A percentile compares a stretch with the other conserved stretches of the same genome.
Evolutionary conservation across 2,113 vertebrate species (phyloP).

Genomic region (Meriones unguiculatus): DNA sequence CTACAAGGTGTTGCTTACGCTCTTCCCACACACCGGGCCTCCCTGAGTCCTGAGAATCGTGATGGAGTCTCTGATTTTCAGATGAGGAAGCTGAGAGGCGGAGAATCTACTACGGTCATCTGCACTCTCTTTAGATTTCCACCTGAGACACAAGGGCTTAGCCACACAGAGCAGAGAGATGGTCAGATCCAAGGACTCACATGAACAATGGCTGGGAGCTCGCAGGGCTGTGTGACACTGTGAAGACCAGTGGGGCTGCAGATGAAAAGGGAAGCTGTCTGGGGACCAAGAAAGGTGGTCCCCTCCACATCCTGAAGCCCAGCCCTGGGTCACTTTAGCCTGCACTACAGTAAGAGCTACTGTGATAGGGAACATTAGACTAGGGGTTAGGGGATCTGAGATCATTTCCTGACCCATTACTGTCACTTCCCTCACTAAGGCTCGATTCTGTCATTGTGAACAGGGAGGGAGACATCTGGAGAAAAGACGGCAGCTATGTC

Average conservation of each 20-base stretch:
- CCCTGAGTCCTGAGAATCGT: background rate
- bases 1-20: background rate
- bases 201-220: background rate
- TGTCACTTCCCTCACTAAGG: background rate
- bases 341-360: background rate
- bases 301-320: background rate
- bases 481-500: background rate
- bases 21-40: background rate
- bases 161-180: background rate
- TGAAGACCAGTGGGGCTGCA: background rate
- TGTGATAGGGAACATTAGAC: background rate
- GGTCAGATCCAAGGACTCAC: too few relatives aligned
- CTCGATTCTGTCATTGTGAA: background rate
- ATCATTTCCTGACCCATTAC: background rate
- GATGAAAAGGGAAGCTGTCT: background rate
- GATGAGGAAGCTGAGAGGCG: background rate
- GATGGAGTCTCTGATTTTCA: too few relatives aligned
- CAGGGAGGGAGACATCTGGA: background rate
- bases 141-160: rapidly evolving
- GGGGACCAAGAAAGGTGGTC: background rate
- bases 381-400: background rate
- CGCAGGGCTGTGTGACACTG: background rate
- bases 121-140: background rate
- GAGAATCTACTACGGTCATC: background rate
- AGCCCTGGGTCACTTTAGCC: background rate